A percentile compares a stretch with the other conserved stretches of the same genome.
phyloP scores from a whole-genome alignment of 2,888 invertebrate species.

The Artemia sp. region DNA sequence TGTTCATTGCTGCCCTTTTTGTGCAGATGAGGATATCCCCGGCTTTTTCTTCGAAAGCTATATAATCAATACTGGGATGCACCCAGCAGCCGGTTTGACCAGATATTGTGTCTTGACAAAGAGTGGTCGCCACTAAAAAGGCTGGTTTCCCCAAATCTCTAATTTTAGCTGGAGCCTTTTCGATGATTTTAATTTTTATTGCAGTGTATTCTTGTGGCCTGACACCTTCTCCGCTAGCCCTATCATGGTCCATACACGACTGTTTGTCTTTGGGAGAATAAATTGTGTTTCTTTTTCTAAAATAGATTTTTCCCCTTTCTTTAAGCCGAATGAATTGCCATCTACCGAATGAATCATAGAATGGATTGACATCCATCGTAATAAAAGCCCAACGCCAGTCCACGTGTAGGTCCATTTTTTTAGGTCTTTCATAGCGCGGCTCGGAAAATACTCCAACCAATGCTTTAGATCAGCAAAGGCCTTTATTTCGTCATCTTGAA shows the following conservation, averaged over 20 bases:
- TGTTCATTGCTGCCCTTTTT: too few relatives aligned
- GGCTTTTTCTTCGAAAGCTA: too few relatives aligned
- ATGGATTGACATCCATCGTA: conserved; percentile 93
- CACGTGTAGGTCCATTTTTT: conserved; percentile 40
- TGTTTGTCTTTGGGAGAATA: conserved; percentile 90
- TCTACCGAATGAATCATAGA: conserved; percentile 87
- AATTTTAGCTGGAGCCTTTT: too few relatives aligned
- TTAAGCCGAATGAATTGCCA: conserved; percentile 87
- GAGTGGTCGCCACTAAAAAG: conserved; percentile 84
- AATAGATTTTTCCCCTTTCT: conserved; percentile 72
- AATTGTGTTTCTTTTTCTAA: conserved; percentile 90
- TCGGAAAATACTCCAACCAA: too few relatives aligned
- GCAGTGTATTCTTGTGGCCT: conserved; percentile 91
- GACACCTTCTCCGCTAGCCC: conserved; percentile 87
- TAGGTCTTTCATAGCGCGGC: too few relatives aligned
- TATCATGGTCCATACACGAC: conserved; percentile 99
- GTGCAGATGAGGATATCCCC: too few relatives aligned
- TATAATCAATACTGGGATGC: too few relatives aligned
- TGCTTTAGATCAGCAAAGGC: too few relatives aligned
- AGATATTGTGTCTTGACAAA: conserved; percentile 90
- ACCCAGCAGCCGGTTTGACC: too few relatives aligned
- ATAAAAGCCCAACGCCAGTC: conserved; percentile 98
- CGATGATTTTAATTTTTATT: background rate
- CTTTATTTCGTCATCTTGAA: too few relatives aligned
- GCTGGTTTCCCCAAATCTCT: conserved; percentile 37